phyloP scores from a whole-genome alignment of 2,888 invertebrate species.

The Plemyria rubiginata region DNA sequence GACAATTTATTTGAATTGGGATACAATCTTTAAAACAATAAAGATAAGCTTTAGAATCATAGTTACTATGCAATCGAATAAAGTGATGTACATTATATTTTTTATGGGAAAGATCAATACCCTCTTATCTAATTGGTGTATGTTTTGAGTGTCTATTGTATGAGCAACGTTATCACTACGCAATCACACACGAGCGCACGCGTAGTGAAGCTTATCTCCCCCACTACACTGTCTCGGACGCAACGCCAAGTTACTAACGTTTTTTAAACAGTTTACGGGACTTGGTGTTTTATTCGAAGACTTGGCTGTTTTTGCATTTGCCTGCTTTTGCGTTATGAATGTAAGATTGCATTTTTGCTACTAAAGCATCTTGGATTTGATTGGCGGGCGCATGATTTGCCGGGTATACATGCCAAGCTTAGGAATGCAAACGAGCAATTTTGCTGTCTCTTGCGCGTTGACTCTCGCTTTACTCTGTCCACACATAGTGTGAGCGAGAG shows the following conservation, averaged over 20 bases:
- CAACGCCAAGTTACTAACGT: conserved; percentile 7
- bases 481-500: not conserved
- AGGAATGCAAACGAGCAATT: not conserved
- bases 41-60: not conserved
- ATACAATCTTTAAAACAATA: not conserved
- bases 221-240: conserved; percentile 36
- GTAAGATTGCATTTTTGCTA: conserved; percentile 48
- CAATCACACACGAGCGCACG: conserved; percentile 51
- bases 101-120: conserved; percentile 12
- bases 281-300: conserved; percentile 34
- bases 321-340: conserved; percentile 31
- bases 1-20: not conserved
- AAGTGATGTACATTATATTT: not conserved
- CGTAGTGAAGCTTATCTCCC: conserved; percentile 44
- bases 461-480: not conserved
- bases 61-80: not conserved
- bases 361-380: conserved; percentile 35
- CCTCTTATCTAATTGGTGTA: conserved; percentile 20
- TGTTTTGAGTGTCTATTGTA: conserved; percentile 32
- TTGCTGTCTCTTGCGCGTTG: not conserved
- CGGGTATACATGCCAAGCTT: not conserved
- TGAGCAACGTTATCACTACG: conserved; percentile 37
- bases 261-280: not conserved
- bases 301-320: conserved; percentile 42
- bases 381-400: conserved; percentile 24